Conservation (phyloP, 2,797 vertebrate genomes). For the Lindbergichthys nudifrons region DNA sequence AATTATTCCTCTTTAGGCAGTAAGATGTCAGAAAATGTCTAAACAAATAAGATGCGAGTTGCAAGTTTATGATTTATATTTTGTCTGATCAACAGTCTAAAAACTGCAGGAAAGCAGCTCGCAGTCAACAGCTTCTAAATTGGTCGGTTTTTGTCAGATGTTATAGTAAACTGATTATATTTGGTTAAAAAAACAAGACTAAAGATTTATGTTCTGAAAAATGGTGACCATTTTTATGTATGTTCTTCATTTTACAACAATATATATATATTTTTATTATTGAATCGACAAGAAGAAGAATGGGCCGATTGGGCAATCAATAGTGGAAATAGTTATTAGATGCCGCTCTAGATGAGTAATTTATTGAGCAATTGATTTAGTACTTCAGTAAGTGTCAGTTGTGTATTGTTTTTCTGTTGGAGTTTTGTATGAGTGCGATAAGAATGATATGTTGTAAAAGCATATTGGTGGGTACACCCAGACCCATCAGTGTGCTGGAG, state of each 20-base stretch:
- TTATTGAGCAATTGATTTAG: not conserved
- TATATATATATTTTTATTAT: not conserved
- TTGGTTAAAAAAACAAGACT: not conserved
- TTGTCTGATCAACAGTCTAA: not conserved
- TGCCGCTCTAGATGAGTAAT: not conserved
- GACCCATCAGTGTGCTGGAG: conserved; percentile 49
- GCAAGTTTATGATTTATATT: not conserved
- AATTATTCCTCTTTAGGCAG: not conserved
- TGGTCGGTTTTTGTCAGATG: not conserved
- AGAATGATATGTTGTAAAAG: conserved; percentile 39
- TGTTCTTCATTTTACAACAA: not conserved
- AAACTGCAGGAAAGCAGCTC: not conserved
- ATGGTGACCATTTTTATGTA: not conserved
- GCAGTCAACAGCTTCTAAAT: not conserved
- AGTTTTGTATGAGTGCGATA: conserved; percentile 32
- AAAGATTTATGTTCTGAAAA: not conserved
- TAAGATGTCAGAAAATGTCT: not conserved
- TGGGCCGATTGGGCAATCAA: not conserved
- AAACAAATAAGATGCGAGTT: not conserved
- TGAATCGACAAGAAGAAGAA: not conserved
- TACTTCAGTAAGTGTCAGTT: not conserved
- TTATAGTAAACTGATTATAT: not conserved
- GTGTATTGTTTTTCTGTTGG: not conserved
- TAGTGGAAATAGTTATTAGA: not conserved
- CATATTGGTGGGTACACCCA: conserved; percentile 44